A percentile compares a stretch with the other conserved stretches of the same genome.
These are phyloP conservation scores for Panurus biarmicus DNA, from an alignment of 2,113 vertebrate genomes.

Conservation along the genomic window DNA sequence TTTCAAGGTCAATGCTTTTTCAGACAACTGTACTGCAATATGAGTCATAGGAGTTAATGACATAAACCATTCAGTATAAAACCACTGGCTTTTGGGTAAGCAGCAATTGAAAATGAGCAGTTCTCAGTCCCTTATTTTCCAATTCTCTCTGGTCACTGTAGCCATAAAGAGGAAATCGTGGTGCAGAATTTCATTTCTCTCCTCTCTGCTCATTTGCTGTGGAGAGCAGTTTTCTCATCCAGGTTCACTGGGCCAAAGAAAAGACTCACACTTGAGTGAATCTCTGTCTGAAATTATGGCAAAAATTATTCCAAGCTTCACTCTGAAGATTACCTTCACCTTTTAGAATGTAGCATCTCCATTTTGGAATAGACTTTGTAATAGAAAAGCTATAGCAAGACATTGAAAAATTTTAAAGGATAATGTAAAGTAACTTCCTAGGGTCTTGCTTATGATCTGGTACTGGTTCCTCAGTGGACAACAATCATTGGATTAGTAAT, in stretches of 20 bases:
- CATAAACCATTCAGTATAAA: background rate
- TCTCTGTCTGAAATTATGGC: background rate
- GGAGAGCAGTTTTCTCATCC: background rate
- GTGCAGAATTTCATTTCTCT: background rate
- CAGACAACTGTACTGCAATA: conserved; percentile 31
- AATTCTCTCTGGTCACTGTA: background rate
- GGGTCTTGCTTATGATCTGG: background rate
- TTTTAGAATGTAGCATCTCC: background rate
- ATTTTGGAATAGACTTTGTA: background rate
- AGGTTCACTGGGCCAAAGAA: background rate
- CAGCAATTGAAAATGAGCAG: background rate
- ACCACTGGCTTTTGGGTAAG: conserved; percentile 10
- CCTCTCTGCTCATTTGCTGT: background rate
- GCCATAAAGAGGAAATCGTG: background rate
- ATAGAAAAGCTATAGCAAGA: background rate
- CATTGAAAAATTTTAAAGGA: background rate
- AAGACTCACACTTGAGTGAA: background rate
- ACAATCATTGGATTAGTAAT: rapidly evolving
- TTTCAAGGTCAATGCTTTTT: conserved; percentile 54
- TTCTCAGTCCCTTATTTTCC: background rate
- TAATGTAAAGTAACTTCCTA: background rate
- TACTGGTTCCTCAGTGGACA: background rate
- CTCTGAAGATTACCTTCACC: background rate
- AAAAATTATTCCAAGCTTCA: background rate
- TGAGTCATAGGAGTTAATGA: conserved; percentile 47